Percentiles rank a stretch among this genome's conserved stretches.
Evolutionary conservation across 2,113 vertebrate species (phyloP).

Genomic region (Australoheros scitulus): DNA sequence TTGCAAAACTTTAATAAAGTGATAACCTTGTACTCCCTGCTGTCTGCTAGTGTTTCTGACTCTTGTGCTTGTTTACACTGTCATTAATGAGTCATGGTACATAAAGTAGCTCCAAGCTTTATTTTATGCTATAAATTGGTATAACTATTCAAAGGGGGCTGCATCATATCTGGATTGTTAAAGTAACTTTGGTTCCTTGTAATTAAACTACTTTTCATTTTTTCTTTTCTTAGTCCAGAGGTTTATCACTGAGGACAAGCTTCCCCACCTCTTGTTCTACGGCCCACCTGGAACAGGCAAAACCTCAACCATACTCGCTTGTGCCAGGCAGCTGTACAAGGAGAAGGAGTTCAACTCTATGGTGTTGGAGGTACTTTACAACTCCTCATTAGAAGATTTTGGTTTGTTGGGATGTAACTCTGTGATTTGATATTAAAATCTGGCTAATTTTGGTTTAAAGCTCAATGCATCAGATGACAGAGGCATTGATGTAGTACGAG

Average conservation of each 20-base stretch:
- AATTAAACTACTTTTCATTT: neutral
- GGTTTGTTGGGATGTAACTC: accelerated
- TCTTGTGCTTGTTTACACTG: neutral
- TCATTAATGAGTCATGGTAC: neutral
- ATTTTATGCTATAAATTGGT: neutral
- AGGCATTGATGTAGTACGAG: constrained; percentile 93
- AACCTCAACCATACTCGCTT: constrained; percentile 95
- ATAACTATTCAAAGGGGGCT: neutral
- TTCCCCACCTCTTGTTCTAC: constrained; percentile 95
- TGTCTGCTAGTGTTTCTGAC: neutral
- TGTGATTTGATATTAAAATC: neutral
- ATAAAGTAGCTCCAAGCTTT: neutral
- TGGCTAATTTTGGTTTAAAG: constrained; percentile 65
- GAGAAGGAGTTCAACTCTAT: constrained; percentile 93
- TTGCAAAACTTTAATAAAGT: neutral
- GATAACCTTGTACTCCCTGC: neutral
- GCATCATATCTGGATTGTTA: neutral
- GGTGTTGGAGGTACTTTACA: constrained; percentile 90
- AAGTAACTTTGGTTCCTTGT: neutral
- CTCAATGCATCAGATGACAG: constrained; percentile 96
- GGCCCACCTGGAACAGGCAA: constrained; percentile 97
- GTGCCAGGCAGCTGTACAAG: constrained; percentile 91
- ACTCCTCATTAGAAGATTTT: neutral
- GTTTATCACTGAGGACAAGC: constrained; percentile 92
- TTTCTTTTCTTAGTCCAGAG: constrained; percentile 83